A percentile compares a stretch with the other conserved stretches of the same genome.
Conservation (phyloP, 1,140 invertebrate genomes). For the Penaeus vannamei region DNA sequence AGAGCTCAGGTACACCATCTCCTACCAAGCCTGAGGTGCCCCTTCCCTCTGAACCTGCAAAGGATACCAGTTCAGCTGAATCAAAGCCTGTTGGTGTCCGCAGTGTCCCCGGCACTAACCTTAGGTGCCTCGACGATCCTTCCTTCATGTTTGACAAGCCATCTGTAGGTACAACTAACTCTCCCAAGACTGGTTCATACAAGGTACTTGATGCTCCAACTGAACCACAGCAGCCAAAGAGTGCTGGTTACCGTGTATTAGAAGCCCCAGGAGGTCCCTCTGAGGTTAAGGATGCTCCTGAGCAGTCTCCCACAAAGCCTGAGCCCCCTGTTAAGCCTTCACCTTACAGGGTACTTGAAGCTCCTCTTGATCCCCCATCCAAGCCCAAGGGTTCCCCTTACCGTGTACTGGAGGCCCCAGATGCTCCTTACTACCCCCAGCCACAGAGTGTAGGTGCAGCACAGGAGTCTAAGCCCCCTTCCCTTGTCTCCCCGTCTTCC, state of each 20-base stretch:
- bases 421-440: conserved; percentile 65
- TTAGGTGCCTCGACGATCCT: conserved; percentile 76
- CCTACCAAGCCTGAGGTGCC: conserved; percentile 66
- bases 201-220: conserved; percentile 68
- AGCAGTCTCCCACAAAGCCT: conserved; percentile 61
- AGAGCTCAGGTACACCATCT: conserved; percentile 67
- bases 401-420: conserved; percentile 68
- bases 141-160: conserved; percentile 73
- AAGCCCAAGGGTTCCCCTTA: conserved; percentile 70
- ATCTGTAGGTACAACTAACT: conserved; percentile 52
- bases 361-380: conserved; percentile 70
- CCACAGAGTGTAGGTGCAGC: conserved; percentile 66
- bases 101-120: conserved; percentile 74
- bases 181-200: conserved; percentile 58
- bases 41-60: conserved; percentile 70
- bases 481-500: conserved; percentile 72
- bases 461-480: conserved; percentile 63
- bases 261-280: conserved; percentile 68
- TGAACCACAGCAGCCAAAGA: conserved; percentile 63
- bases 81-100: conserved; percentile 69
- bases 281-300: conserved; percentile 66
- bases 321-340: conserved; percentile 64
- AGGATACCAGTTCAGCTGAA: conserved; percentile 47
- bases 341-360: conserved; percentile 72
- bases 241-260: conserved; percentile 65